Conservation (phyloP, 2,888 invertebrate species). For the Troides oblongomaculatus region DNA sequence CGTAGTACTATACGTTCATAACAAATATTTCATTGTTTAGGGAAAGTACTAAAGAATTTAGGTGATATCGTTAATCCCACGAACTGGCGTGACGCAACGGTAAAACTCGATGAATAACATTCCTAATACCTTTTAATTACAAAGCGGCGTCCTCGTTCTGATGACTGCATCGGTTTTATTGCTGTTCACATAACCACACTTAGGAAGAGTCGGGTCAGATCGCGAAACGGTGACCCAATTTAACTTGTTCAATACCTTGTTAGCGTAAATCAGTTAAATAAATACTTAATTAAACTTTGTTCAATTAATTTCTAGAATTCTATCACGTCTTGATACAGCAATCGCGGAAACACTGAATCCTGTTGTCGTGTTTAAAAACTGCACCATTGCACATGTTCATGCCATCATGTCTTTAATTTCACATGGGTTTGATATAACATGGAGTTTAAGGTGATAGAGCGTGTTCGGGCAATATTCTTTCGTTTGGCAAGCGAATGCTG, state of each 20-base stretch:
- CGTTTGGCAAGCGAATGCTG: too few species aligned
- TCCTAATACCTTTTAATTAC: constrained; percentile 24
- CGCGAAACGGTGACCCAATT: constrained; percentile 5
- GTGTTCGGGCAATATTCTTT: too few species aligned
- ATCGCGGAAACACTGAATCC: too few species aligned
- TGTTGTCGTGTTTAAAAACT: too few species aligned
- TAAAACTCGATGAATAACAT: constrained; percentile 24
- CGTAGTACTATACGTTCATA: background rate
- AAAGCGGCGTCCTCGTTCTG: constrained; percentile 17
- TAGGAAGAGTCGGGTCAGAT: background rate
- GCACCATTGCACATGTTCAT: too few species aligned
- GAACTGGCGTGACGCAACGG: constrained; percentile 22
- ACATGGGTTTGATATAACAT: too few species aligned
- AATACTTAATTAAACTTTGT: background rate
- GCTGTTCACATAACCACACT: constrained; percentile 14
- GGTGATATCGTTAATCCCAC: constrained; percentile 15
- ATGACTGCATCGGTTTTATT: constrained; percentile 23
- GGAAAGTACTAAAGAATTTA: background rate
- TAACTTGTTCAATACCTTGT: background rate
- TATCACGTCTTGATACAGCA: too few species aligned
- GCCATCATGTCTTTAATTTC: too few species aligned
- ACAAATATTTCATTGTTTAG: constrained; percentile 4
- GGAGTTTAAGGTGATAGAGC: too few species aligned
- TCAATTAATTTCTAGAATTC: too few species aligned
- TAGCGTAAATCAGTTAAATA: background rate